A percentile compares a stretch with the other conserved stretches of the same genome.
Conservation (phyloP, 2,113 vertebrate genomes). For the Gallinago undulata region DNA sequence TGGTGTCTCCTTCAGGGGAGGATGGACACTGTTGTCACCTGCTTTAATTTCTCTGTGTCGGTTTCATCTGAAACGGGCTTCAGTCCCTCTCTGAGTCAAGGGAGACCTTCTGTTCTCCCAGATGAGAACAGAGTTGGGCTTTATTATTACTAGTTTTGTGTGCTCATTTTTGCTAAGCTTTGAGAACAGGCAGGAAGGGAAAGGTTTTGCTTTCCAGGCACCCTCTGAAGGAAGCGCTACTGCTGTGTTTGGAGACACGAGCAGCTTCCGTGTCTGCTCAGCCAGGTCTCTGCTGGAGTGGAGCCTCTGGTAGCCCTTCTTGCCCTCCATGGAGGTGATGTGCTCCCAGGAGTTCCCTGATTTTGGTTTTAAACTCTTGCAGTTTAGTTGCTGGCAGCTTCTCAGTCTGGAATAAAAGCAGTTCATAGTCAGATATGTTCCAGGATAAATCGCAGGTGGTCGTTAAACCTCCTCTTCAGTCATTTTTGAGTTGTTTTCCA, state of each 20-base stretch:
- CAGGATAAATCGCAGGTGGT: background rate
- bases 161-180: background rate
- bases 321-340: background rate
- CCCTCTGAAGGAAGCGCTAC: background rate
- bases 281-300: background rate
- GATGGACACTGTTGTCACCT: rapidly evolving
- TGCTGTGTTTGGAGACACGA: background rate
- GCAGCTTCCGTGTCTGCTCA: background rate
- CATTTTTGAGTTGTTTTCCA: background rate
- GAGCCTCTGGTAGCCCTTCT: background rate
- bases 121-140: background rate
- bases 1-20: background rate
- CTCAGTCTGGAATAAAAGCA: background rate
- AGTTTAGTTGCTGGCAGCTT: background rate
- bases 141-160: background rate
- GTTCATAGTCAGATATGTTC: background rate
- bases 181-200: background rate
- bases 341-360: background rate
- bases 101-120: background rate
- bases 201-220: background rate
- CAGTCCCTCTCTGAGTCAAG: background rate
- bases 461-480: background rate
- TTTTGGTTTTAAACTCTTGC: background rate
- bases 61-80: background rate
- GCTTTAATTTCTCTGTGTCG: background rate